Conservation (phyloP, 2,888 invertebrate genomes). For the Amiota minor region DNA sequence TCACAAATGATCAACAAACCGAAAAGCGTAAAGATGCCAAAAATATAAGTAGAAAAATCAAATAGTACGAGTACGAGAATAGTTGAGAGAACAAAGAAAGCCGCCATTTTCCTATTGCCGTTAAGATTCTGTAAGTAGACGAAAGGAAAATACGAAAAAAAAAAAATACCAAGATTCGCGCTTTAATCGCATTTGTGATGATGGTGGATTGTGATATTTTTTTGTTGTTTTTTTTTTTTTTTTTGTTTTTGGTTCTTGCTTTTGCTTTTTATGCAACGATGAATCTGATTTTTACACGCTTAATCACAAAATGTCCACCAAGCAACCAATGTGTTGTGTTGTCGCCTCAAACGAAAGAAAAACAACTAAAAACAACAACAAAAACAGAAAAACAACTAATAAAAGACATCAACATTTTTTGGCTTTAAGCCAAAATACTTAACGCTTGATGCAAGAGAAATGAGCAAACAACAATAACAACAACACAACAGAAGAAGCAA, state of each 20-base stretch:
- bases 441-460: slow-evolving; percentile 63
- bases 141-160: slow-evolving; percentile 49
- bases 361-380: neutral
- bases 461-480: slow-evolving; percentile 58
- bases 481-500: slow-evolving; percentile 41
- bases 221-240: neutral
- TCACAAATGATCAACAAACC: no score
- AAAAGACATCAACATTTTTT: slow-evolving; percentile 54
- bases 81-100: no score
- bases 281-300: slow-evolving; percentile 59
- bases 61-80: no score
- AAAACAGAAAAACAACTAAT: slow-evolving; percentile 41
- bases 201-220: slow-evolving; percentile 30
- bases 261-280: neutral
- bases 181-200: slow-evolving; percentile 25
- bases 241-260: neutral
- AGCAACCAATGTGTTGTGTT: slow-evolving; percentile 57
- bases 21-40: no score
- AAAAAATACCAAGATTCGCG: slow-evolving; percentile 53
- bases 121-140: no score
- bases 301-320: slow-evolving; percentile 70
- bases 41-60: no score
- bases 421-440: slow-evolving; percentile 62
- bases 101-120: no score
- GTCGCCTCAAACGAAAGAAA: slow-evolving; percentile 36